Evolutionary conservation across 2,113 vertebrate species (phyloP).

Genomic region (Zapornia atra): DNA sequence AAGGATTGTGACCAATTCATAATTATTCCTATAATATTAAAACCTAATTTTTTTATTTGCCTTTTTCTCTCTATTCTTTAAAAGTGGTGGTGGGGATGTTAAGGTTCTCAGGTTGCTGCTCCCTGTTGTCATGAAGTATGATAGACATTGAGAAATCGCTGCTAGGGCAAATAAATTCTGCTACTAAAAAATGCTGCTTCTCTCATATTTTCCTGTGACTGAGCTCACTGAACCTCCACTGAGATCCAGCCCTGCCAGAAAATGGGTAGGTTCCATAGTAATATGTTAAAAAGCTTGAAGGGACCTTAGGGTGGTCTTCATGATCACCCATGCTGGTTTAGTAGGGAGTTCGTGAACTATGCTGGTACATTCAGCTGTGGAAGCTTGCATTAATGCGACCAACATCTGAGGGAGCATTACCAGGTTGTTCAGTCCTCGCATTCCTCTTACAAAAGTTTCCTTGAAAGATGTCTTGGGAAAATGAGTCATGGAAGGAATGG

Average conservation of each 20-base stretch:
- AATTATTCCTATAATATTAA: background rate
- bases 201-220: background rate
- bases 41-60: background rate
- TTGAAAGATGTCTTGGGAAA: background rate
- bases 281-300: background rate
- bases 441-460: background rate
- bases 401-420: background rate
- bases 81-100: fast-evolving
- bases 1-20: background rate
- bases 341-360: background rate
- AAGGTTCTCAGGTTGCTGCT: background rate
- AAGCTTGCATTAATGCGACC: background rate
- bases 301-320: background rate
- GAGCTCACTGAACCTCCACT: background rate
- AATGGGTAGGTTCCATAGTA: fast-evolving
- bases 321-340: background rate
- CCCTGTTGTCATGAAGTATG: background rate
- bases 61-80: background rate
- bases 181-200: background rate
- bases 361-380: background rate
- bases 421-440: background rate
- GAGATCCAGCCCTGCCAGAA: background rate
- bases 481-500: background rate
- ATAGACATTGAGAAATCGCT: background rate
- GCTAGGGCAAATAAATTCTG: background rate